These are phyloP conservation scores for Fringilla coelebs DNA, from an alignment of 2,797 vertebrate genomes.

Conservation along the genomic window DNA sequence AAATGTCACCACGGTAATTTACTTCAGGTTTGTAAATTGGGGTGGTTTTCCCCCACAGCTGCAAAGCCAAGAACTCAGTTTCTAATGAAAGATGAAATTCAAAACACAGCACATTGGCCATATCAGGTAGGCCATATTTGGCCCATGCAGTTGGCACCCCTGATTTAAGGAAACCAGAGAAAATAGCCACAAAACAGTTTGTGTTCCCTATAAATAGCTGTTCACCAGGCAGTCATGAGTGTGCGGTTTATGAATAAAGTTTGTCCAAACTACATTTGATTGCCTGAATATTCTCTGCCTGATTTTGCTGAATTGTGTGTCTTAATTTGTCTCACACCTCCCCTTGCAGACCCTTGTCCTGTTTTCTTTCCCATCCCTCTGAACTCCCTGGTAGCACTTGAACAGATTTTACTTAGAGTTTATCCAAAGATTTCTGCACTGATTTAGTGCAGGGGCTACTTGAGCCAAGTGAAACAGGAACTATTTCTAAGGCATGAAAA, in stretches of 20 bases:
- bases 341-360: background rate
- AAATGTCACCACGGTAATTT: background rate
- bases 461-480: slow-evolving; percentile 58
- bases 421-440: background rate
- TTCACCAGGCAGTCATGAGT: background rate
- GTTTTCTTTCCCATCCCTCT: background rate
- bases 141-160: background rate
- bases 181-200: background rate
- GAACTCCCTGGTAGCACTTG: background rate
- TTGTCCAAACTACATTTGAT: background rate
- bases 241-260: background rate
- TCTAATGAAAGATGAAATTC: background rate
- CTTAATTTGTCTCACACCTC: background rate
- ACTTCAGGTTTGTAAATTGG: background rate
- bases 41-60: background rate
- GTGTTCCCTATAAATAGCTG: background rate
- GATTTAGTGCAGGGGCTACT: background rate
- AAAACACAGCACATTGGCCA: background rate
- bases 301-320: background rate
- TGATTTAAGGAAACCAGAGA: background rate
- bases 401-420: background rate
- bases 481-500: slow-evolving; percentile 38
- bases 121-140: background rate
- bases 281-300: background rate
- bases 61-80: background rate